A percentile compares a stretch with the other conserved stretches of the same genome.
These are phyloP conservation scores for Drosophila barbarae DNA, from an alignment of 2,888 invertebrate genomes.

Conservation along the genomic window DNA sequence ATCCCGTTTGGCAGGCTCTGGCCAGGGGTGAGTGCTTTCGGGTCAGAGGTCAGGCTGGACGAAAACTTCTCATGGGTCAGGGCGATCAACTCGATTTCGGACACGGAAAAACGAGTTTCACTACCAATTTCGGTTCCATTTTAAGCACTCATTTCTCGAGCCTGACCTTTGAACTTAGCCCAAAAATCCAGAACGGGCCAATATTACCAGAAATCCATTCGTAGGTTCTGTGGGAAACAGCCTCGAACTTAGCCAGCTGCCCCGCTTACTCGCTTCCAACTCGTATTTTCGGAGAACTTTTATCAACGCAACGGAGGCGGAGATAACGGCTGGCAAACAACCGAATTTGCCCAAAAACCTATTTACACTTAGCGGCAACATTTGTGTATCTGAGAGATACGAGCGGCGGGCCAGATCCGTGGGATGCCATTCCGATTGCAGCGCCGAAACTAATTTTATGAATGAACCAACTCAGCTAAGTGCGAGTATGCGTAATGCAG, in stretches of 20 bases:
- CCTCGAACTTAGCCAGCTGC: conserved; percentile 48
- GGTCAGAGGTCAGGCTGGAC: conserved; percentile 69
- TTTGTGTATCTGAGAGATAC: conserved; percentile 51
- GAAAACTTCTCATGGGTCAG: conserved; percentile 74
- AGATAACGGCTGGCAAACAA: conserved; percentile 38
- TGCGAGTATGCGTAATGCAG: conserved; percentile 77
- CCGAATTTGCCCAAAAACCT: conserved; percentile 53
- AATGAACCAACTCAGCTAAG: conserved; percentile 66
- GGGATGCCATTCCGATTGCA: conserved; percentile 30
- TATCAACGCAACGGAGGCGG: conserved; percentile 42
- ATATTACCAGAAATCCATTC: conserved; percentile 33
- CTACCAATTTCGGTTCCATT: conserved; percentile 47
- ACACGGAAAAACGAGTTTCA: conserved; percentile 60
- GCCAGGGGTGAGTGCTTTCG: conserved; percentile 54
- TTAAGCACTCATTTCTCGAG: conserved; percentile 49
- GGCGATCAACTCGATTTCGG: conserved; percentile 36
- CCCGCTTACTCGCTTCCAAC: conserved; percentile 2
- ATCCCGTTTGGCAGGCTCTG: conserved; percentile 59
- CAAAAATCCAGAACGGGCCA: conserved; percentile 52
- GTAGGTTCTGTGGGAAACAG: conserved; percentile 48
- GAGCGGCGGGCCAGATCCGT: conserved; percentile 14
- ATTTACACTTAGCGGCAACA: conserved; percentile 69
- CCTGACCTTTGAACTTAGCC: conserved; percentile 68
- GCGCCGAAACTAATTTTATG: conserved; percentile 60
- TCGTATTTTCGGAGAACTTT: conserved; percentile 29